phyloP scores from a whole-genome alignment of 2,888 invertebrate genomes.

The Aelia acuminata region DNA sequence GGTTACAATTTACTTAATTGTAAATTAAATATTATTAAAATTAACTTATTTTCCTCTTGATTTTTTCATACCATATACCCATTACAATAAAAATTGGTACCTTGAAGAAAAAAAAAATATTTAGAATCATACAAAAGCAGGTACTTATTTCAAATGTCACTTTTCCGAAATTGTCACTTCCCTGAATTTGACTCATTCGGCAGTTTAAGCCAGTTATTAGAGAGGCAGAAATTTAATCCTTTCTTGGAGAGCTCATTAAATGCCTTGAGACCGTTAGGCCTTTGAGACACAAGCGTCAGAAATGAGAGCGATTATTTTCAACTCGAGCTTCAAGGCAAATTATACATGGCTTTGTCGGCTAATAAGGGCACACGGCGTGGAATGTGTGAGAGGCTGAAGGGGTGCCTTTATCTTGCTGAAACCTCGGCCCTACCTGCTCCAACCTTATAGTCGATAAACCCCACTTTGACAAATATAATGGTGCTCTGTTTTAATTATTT shows the following conservation, averaged over 20 bases:
- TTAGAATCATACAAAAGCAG: too few relatives aligned
- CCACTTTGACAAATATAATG: slow-evolving; percentile 11
- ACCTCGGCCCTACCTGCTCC: neutral
- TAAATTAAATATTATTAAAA: too few relatives aligned
- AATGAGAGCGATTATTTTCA: slow-evolving; percentile 33
- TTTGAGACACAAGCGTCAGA: slow-evolving; percentile 20
- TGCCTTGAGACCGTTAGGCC: neutral
- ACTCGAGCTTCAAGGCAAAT: neutral
- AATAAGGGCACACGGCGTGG: neutral
- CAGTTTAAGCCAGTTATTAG: neutral
- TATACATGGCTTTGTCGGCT: slow-evolving; percentile 33
- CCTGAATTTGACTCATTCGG: neutral
- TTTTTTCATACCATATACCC: too few relatives aligned
- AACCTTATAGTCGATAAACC: neutral
- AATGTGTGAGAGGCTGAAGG: slow-evolving; percentile 16
- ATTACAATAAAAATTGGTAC: too few relatives aligned
- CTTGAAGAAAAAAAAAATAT: too few relatives aligned
- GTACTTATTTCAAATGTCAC: neutral
- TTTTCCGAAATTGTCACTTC: neutral
- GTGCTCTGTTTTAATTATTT: neutral
- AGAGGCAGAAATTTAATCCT: neutral
- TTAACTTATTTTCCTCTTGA: too few relatives aligned
- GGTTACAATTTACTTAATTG: too few relatives aligned
- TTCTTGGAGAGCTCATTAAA: neutral
- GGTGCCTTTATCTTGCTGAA: neutral